Evolutionary conservation across 2,888 invertebrate species (phyloP).

Genomic region (Omphaloscelis lunosa): DNA sequence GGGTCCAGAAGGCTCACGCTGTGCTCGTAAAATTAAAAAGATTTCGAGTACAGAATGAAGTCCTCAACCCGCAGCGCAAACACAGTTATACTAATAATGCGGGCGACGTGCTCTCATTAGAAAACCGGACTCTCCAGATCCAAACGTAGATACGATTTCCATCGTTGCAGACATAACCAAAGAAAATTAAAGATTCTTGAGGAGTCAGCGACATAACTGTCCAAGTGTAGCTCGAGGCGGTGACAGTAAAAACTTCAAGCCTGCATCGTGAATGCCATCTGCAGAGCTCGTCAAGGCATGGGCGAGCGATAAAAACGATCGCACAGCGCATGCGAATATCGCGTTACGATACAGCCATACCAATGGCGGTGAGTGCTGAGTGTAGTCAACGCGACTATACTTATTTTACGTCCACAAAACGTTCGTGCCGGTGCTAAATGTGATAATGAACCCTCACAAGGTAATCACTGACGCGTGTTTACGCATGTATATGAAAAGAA

Average conservation of each 20-base stretch:
- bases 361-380: slow-evolving; percentile 71
- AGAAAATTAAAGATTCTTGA: slow-evolving; percentile 76
- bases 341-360: slow-evolving; percentile 77
- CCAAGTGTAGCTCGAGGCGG: slow-evolving; percentile 75
- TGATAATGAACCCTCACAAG: slow-evolving; percentile 75
- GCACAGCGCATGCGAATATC: slow-evolving; percentile 82
- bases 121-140: slow-evolving; percentile 65
- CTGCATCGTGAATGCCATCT: slow-evolving; percentile 82
- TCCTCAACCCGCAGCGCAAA: slow-evolving; percentile 44
- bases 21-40: slow-evolving; percentile 53
- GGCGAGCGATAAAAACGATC: slow-evolving; percentile 82
- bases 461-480: slow-evolving; percentile 76
- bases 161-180: slow-evolving; percentile 70
- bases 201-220: slow-evolving; percentile 80
- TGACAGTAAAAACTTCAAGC: slow-evolving; percentile 81
- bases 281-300: slow-evolving; percentile 79
- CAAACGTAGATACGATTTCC: slow-evolving; percentile 66
- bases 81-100: slow-evolving; percentile 61
- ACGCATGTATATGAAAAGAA: slow-evolving; percentile 74
- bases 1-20: slow-evolving; percentile 45
- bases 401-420: slow-evolving; percentile 64
- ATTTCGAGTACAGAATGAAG: slow-evolving; percentile 51
- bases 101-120: slow-evolving; percentile 64
- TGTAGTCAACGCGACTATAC: slow-evolving; percentile 66
- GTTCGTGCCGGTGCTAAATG: slow-evolving; percentile 70